Base-by-base conservation (phyloP, 2,113 vertebrate genomes). In the Melanerpes aurifrons region DNA sequence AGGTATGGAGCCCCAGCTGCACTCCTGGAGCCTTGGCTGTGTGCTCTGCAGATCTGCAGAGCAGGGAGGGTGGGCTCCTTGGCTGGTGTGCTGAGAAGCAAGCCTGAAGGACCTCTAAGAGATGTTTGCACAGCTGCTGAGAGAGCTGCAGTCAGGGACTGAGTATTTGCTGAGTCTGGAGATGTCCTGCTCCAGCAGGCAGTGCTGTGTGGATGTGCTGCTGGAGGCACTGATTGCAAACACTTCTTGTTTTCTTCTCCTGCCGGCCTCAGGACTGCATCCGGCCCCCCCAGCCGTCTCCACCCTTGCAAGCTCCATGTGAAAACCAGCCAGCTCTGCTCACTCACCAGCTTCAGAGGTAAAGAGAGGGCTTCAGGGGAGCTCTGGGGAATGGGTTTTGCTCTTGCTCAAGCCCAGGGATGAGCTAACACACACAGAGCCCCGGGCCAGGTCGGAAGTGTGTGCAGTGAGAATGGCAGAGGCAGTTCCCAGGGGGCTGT, bases 331-430 rank as follows among this genome's bases (percentile, higher is more conserved):
- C 99, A 86, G 98, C 99, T 93, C 98, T 99, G 95, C 99, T 99
- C 85, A 99, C 99, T 92, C 99, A 99, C 98, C 99, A 99, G 98
- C 99, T 99, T 40, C 99, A 99, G 97, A 99, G 99, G 99, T 99
- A 97, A 96, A 62, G 72, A 67, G 37, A 35, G 19, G 4, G 48
- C 43, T 88, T 48, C 10, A 31, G 61, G 2, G 7, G 24, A 26
- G 64, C 67, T 61, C 57, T 35, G 58, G 71, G 77, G 35, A 57
- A 13, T 2, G 40, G 43, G 26, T 2, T 84, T 90, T 18, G 3
- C 35, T 66, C 28, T 24, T 32, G 1, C 35, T 50, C 20, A 6
- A 53, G 61, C 75, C 82, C 62, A 11, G 58, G 24, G 29, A 26
- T 21, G 85, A 83, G 88, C 32, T 56, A 15, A 61, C 1, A 0